Percentiles rank a stretch among this genome's conserved stretches.
Conservation (phyloP, 1,140 invertebrate species). For the Globodera rostochiensis region DNA sequence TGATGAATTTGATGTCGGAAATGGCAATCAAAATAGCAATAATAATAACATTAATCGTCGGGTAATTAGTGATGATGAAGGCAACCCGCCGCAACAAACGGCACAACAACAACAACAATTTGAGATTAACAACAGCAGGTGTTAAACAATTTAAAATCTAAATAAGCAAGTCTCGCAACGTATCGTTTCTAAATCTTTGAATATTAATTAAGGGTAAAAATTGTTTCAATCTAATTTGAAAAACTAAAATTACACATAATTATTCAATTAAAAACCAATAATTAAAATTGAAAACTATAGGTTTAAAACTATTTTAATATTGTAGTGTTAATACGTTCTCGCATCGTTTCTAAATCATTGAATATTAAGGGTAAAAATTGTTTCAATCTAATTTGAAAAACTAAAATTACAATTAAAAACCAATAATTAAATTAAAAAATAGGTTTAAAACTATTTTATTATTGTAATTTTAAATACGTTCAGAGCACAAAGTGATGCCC, state of each 20-base stretch:
- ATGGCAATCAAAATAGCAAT: not conserved
- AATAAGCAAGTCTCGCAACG: too few species aligned
- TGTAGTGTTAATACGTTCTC: too few species aligned
- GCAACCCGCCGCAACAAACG: not conserved
- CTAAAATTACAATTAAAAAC: too few species aligned
- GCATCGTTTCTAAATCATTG: not conserved
- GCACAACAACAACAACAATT: not conserved
- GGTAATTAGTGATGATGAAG: not conserved
- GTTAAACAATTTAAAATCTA: too few species aligned
- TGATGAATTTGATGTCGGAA: not conserved
- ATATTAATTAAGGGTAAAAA: too few species aligned
- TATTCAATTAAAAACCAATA: too few species aligned
- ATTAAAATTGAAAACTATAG: too few species aligned
- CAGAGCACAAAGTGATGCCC: slow-evolving; percentile 21
- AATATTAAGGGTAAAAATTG: not conserved
- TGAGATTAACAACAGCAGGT: too few species aligned
- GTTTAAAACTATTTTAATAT: not conserved
- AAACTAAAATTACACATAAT: too few species aligned
- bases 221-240: too few species aligned
- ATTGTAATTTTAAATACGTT: not conserved
- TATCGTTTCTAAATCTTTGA: too few species aligned
- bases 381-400: too few species aligned
- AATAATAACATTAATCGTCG: not conserved
- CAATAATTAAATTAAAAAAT: not conserved
- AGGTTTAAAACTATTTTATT: not conserved